Evolutionary conservation across 2,113 vertebrate genomes (phyloP), one percentile per base, ranked within the genome.

Genomic region (Phocoena phocoena): DNA sequence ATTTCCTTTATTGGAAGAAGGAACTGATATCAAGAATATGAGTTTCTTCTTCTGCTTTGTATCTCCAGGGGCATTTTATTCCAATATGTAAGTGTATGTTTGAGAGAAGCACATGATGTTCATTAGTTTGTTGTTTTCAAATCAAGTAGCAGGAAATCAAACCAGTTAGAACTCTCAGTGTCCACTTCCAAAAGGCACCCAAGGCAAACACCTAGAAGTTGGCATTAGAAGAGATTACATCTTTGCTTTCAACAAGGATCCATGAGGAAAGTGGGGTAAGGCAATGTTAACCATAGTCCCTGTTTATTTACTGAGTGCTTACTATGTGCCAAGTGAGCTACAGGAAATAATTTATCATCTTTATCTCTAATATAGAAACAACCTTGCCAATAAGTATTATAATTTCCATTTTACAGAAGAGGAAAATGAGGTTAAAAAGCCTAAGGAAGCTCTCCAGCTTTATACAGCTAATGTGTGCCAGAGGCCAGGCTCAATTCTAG

Each of bases 331-430:
- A 96, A 36, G 28, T 2, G 8, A 58, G 41, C 67, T 77, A 14
- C 5, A 93, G 65, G 38, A 71, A 62, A 95, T 70, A 86, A 77
- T 31, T 84, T 63, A 41, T 90, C 31, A 91, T 95, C 7, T 23
- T 86, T 38, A 71, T 38, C 81, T 76, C 58, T 73, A 88, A 77
- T n/a, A 53, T 77, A 41, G 85, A 94, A 96, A 85, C 8, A 90
- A 28, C 9, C 44, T 60, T 88, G 21, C 70, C 81, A 93, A 92
- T 5, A 79, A 89, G 11, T 58, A 73, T 50, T 60, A 82, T 38
- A 91, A 88, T 81, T 47, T 79, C 55, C 50, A 94, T 68, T 88
- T 95, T 79, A 88, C 23, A 86, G 50, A 73, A 83, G 58, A 96
- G 63, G 31, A 93, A 83, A 94, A 87, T 80, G 28, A 94, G 20